Base-by-base conservation (phyloP, 2,113 vertebrate genomes). In the Oncorhynchus clarkii region DNA sequence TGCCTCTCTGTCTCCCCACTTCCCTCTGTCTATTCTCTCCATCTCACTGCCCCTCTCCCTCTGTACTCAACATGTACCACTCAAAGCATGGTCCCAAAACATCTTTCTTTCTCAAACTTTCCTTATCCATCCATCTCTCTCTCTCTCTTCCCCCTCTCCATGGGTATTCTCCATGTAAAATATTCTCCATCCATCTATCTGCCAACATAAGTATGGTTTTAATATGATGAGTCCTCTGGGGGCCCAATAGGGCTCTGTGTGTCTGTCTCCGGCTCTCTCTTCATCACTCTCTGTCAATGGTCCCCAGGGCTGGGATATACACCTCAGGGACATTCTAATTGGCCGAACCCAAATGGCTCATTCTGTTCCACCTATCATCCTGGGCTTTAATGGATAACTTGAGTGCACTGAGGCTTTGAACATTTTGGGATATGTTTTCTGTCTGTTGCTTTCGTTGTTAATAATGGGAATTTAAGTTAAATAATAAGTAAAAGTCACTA, bases 211-310 rank as follows among this genome's bases (percentile, higher is more conserved):
- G 34, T 7, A 34, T 6, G 34, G 34, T 34, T 26, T 86, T 88
- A 80, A 79, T 75, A 79, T 60, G 80, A 85, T 69, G 80, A 82
- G 85, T 83, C 88, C 79, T 81, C 54, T 54, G 12, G 83, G 82
- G 85, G 59, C 70, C 3, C 74, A 71, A 71, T 24, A 70, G 22
- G 80, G 59, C 62, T 73, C 59, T 73, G 3, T 72, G 81, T 73
- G 71, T 82, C 80, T 4, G 72, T 70, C 22, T 22, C 62, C 76
- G 67, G 77, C 54, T 85, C 74, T 75, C 57, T 74, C 74, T 73
- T 74, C 77, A 85, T 87, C 73, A 78, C 66, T 87, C 86, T 80
- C 60, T 22, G 62, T 82, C 85, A 79, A 82, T 88, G 79, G 83
- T 85, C 79, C 77, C 80, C 54, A 39, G 83, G 81, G 82, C 76